Conservation (phyloP, 2,888 invertebrate species). For the Lithophane semibrunnea region DNA sequence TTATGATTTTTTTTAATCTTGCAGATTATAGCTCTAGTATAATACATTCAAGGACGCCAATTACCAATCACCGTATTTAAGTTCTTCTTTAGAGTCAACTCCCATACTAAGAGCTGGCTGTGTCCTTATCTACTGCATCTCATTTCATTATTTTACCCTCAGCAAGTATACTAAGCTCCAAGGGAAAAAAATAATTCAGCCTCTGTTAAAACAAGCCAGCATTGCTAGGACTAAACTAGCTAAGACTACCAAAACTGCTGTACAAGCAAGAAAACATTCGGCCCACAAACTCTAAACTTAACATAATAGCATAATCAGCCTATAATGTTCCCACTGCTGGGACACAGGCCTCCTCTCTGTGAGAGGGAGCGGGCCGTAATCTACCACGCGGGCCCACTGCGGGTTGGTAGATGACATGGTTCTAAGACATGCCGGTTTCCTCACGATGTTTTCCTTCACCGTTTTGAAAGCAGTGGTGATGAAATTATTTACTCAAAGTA, state of each 20-base stretch:
- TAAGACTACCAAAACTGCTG: not conserved
- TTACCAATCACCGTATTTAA: too few relatives aligned
- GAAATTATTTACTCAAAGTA: too few relatives aligned
- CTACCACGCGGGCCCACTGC: too few relatives aligned
- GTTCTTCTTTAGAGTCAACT: not conserved
- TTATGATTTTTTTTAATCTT: not conserved
- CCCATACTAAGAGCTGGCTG: not conserved
- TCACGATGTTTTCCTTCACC: too few relatives aligned
- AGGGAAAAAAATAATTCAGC: not conserved
- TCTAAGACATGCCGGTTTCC: too few relatives aligned
- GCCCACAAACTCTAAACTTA: conserved; percentile 6
- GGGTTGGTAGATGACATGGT: too few relatives aligned
- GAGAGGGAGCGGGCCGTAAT: too few relatives aligned
- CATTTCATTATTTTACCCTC: not conserved
- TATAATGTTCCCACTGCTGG: too few relatives aligned
- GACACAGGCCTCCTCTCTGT: too few relatives aligned
- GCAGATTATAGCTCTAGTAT: not conserved
- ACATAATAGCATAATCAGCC: too few relatives aligned
- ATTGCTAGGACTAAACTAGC: not conserved
- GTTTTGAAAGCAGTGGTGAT: too few relatives aligned
- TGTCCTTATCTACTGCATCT: not conserved
- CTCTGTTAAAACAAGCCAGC: not conserved
- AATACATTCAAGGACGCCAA: not conserved
- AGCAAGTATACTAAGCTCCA: not conserved
- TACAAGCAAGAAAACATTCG: conserved; percentile 14